Percentiles rank a stretch among this genome's conserved stretches.
phyloP scores from a whole-genome alignment of 37 sponge, comb jelly and placozoan genomes.

The Beroe ovata region DNA sequence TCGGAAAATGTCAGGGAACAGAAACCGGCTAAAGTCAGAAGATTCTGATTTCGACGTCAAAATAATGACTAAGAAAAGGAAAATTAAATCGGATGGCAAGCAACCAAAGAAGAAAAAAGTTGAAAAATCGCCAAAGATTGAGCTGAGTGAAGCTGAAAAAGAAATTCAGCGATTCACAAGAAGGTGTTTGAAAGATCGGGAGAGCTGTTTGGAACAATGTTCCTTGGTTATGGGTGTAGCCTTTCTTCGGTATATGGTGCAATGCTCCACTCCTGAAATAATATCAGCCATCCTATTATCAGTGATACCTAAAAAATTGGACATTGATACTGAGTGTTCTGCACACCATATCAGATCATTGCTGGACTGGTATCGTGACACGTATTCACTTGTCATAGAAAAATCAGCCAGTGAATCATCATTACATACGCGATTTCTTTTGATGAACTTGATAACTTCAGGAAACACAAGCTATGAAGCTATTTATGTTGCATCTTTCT shows the following conservation, averaged over 20 bases:
- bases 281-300: not conserved
- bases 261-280: not conserved
- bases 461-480: not conserved
- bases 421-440: no score
- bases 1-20: not conserved
- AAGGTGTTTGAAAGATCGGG: slow-evolving; percentile 41
- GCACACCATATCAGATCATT: not conserved
- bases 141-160: slow-evolving; percentile 38
- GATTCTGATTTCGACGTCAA: not conserved
- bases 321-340: not conserved
- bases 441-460: not conserved
- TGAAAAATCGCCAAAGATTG: not conserved
- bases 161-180: slow-evolving; percentile 43
- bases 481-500: not conserved
- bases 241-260: not conserved
- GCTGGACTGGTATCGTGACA: slow-evolving; percentile 20
- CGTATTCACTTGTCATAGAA: not conserved
- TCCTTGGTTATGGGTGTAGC: slow-evolving; percentile 31
- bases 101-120: not conserved
- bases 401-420: not conserved
- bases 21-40: not conserved
- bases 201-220: slow-evolving; percentile 41
- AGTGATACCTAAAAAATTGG: not conserved
- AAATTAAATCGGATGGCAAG: not conserved
- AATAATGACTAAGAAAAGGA: slow-evolving; percentile 25